Base-by-base conservation (phyloP, 2,888 invertebrate genomes). In the Phengaris arion region DNA sequence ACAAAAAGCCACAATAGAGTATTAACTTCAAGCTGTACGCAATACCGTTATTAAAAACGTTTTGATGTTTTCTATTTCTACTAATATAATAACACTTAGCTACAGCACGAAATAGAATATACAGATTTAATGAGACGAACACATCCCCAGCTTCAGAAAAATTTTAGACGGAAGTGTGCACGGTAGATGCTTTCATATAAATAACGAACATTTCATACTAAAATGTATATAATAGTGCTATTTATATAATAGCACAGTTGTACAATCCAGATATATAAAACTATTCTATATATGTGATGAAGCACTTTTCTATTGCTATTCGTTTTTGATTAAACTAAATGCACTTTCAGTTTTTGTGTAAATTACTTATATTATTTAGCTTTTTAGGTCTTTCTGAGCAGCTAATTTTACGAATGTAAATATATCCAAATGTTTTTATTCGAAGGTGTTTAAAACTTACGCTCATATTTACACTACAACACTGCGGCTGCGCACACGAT, bases 291-390 rank as follows among this genome's bases (percentile, higher is more conserved):
- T 52, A 72, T 52, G 72, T 72, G 35, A 35, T 64, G 51, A 35
- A 72, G 72, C 72, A 72, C 72, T 72, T 72, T 54, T 13, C 72
- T 72, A 72, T 72, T 72, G 72, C 72, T 54, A 72, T 72, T 13
- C 52, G 72, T 54, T 54, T 72, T 72, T 68, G 12, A 12, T 22
- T 22, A 9, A 72, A 72, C 35, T 70, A 70, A 70, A 70, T 51
- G 15, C 72, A 35, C 48, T 72, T 72, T 13, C 10, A 22, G 9
- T 35, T 9, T 22, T 54, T 51, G 22, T 72, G 35, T 35, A 35
- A 35, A 72, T 51, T 52, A 54, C 12, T 48, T 69, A 13, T 35
- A 35, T 48, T 35, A 35, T 48, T 70, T 70, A 48, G 70, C 51
- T 52, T 12, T 51, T 59, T 22, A 15, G 15, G 59, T 59, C 9